phyloP scores from a whole-genome alignment of 2,797 vertebrate genomes.

The Petrocephalus schoutedeni region DNA sequence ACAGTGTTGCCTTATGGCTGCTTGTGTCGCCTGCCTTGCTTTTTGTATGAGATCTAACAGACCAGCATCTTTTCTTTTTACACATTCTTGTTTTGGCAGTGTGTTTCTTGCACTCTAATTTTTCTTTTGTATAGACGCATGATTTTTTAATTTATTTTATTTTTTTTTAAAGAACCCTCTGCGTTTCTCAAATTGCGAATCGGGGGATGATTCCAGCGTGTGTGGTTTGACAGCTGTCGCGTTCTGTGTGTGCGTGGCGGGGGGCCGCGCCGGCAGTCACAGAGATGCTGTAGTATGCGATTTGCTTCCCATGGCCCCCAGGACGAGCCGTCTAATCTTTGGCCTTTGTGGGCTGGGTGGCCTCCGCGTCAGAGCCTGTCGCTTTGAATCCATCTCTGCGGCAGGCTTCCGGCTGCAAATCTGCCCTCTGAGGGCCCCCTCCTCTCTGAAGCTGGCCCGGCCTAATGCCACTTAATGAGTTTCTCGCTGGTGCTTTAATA shows the following conservation, averaged over 20 bases:
- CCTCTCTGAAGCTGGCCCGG: slow-evolving; percentile 40
- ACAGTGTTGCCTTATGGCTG: neutral
- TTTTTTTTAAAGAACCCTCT: neutral
- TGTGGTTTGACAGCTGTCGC: neutral
- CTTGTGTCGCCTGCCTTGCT: neutral
- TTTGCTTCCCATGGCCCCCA: neutral
- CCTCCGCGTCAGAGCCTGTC: slow-evolving; percentile 34
- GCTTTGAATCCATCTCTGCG: slow-evolving; percentile 34
- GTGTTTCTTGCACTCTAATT: neutral
- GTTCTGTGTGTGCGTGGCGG: neutral
- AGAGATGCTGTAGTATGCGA: neutral
- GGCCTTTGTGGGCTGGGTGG: neutral
- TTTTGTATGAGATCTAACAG: neutral
- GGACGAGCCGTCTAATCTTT: neutral
- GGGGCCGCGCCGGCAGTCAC: neutral
- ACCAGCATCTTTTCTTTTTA: neutral
- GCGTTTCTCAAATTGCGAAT: neutral
- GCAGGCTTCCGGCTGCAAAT: neutral
- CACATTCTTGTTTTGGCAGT: neutral
- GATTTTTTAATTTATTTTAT: too few species aligned
- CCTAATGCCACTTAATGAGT: slow-evolving; percentile 51
- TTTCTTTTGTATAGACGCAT: neutral
- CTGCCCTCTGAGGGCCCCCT: neutral
- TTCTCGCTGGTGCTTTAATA: slow-evolving; percentile 37
- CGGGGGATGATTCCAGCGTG: neutral